Evolutionary conservation across 2,797 vertebrate species (phyloP).

Genomic region (Bradypodion ventrale): DNA sequence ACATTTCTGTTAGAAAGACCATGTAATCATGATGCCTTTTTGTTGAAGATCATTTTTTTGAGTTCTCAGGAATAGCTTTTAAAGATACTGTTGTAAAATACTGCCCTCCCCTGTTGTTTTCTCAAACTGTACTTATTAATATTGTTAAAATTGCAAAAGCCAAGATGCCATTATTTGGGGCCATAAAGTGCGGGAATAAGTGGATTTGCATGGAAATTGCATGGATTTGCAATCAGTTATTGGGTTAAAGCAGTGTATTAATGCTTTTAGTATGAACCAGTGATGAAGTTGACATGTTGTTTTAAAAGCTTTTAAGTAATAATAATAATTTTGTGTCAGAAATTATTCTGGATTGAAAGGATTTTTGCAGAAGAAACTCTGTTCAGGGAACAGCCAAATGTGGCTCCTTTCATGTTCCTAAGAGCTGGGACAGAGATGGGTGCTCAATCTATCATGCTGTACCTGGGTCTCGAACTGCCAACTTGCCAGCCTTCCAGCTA

Average conservation of each 20-base stretch:
- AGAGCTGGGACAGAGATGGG: too few species aligned
- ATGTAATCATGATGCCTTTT: background rate
- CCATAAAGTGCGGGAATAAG: background rate
- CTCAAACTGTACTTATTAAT: constrained; percentile 17
- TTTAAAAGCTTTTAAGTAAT: background rate
- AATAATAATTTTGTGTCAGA: background rate
- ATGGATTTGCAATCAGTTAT: background rate
- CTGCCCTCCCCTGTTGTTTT: constrained; percentile 35
- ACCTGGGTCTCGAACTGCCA: too few species aligned
- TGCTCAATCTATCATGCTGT: too few species aligned
- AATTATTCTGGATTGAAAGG: too few species aligned
- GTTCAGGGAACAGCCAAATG: too few species aligned
- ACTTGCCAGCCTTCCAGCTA: too few species aligned
- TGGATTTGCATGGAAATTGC: background rate
- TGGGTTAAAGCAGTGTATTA: background rate
- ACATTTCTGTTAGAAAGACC: background rate
- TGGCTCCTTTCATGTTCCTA: too few species aligned
- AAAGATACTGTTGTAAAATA: constrained; percentile 17
- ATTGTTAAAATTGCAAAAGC: background rate
- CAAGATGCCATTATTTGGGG: background rate
- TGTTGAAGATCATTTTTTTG: background rate
- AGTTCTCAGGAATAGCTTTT: background rate
- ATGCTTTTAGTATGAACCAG: background rate
- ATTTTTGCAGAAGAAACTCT: too few species aligned
- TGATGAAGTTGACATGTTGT: background rate